Conservation (phyloP, 2,797 vertebrate genomes). For the Poecilia gillii region DNA sequence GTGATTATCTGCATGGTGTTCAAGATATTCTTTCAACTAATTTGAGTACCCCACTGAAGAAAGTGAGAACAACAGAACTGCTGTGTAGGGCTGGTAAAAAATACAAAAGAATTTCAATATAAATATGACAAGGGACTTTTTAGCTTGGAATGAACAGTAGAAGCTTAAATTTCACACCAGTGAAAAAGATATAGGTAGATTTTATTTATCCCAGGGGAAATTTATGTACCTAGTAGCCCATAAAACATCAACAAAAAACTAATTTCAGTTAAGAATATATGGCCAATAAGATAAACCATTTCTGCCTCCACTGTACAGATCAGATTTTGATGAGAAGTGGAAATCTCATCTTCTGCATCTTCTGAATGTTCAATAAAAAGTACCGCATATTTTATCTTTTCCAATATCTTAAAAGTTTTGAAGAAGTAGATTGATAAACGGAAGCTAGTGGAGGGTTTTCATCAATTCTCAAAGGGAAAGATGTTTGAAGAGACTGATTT, state of each 20-base stretch:
- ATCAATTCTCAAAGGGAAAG: slow-evolving; percentile 8
- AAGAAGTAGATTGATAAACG: slow-evolving; percentile 4
- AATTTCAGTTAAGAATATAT: neutral
- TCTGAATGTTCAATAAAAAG: neutral
- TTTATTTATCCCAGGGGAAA: too few relatives aligned
- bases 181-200: neutral
- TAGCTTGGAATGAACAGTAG: neutral
- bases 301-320: neutral
- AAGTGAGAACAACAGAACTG: slow-evolving; percentile 9
- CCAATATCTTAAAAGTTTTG: neutral
- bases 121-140: neutral
- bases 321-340: neutral
- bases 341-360: neutral
- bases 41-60: slow-evolving; percentile 2
- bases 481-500: slow-evolving; percentile 5
- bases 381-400: neutral
- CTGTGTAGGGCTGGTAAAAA: slow-evolving; percentile 5
- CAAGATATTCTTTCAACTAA: slow-evolving; percentile 22
- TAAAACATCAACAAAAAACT: too few relatives aligned
- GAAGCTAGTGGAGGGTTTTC: neutral
- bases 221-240: too few relatives aligned
- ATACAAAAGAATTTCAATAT: slow-evolving; percentile 1
- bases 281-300: neutral
- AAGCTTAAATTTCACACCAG: neutral
- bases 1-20: slow-evolving; percentile 15